Evolutionary conservation across 2,888 invertebrate species (phyloP).

Genomic region (Watsonalla binaria): DNA sequence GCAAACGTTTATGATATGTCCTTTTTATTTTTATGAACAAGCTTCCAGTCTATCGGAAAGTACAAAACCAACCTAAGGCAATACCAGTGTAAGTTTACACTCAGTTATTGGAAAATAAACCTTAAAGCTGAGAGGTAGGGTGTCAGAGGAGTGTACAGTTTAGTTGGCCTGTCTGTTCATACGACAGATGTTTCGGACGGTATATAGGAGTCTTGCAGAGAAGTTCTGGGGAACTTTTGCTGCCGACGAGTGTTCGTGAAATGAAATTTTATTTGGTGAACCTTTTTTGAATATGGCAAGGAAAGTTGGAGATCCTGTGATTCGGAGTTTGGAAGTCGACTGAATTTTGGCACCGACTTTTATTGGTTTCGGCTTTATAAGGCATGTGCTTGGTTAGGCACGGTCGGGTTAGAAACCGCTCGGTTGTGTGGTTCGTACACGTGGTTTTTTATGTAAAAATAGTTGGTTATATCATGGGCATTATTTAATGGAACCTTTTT

Average conservation of each 20-base stretch:
- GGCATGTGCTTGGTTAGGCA: constrained; percentile 12
- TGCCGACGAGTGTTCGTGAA: constrained; percentile 50
- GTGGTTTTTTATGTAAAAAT: background rate
- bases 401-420: background rate
- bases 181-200: constrained; percentile 69
- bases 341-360: constrained; percentile 30
- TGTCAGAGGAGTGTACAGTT: constrained; percentile 7
- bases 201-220: constrained; percentile 52
- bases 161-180: constrained; percentile 48
- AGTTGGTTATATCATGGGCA: too few relatives aligned
- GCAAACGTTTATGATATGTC: constrained; percentile 26
- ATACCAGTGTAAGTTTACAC: constrained; percentile 12
- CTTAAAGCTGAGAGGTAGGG: constrained; percentile 17
- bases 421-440: background rate
- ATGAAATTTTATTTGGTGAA: constrained; percentile 67
- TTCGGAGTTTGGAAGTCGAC: constrained; percentile 25
- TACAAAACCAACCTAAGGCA: constrained; percentile 55
- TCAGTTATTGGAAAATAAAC: constrained; percentile 16
- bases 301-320: constrained; percentile 26
- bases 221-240: constrained; percentile 47
- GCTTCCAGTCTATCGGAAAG: constrained; percentile 49
- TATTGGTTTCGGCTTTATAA: constrained; percentile 22
- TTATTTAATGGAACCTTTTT: too few relatives aligned
- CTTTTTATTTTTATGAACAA: constrained; percentile 58
- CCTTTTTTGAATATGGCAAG: constrained; percentile 59